Conservation (phyloP, 1,140 invertebrate species). For the Antheraea mylitta region DNA sequence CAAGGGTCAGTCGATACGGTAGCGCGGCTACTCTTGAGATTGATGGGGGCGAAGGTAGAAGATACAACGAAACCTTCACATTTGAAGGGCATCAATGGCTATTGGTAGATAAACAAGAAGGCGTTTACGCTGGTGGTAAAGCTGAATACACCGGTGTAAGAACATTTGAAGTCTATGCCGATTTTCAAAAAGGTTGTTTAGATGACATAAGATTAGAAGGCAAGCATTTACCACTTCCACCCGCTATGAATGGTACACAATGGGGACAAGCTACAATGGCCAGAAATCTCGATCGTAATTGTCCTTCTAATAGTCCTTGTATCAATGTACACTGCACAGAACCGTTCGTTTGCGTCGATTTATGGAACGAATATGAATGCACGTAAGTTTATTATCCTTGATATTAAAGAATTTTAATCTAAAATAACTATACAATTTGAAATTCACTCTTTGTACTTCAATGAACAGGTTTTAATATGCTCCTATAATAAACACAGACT, state of each 20-base stretch:
- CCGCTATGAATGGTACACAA: conserved; percentile 95
- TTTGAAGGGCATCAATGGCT: conserved; percentile 96
- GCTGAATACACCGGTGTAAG: conserved; percentile 95
- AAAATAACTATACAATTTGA: background rate
- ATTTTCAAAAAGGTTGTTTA: conserved; percentile 90
- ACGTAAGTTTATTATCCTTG: conserved; percentile 85
- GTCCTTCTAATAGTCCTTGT: conserved; percentile 96
- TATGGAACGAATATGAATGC: conserved; percentile 98
- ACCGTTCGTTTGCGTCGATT: conserved; percentile 97
- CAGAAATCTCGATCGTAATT: conserved; percentile 92
- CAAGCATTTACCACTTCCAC: conserved; percentile 93
- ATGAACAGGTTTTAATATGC: background rate
- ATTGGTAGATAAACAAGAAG: conserved; percentile 95
- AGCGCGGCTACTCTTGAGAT: conserved; percentile 95
- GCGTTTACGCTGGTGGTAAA: conserved; percentile 96
- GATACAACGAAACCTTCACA: conserved; percentile 96
- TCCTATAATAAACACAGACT: conserved; percentile 5
- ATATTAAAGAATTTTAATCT: background rate
- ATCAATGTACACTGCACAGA: conserved; percentile 93
- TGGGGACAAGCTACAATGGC: conserved; percentile 97
- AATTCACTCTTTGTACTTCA: background rate
- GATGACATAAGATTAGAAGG: conserved; percentile 90
- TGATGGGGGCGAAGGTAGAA: conserved; percentile 96
- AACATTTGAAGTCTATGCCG: conserved; percentile 96
- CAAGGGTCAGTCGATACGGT: conserved; percentile 92